A percentile compares a stretch with the other conserved stretches of the same genome.
Conservation (phyloP, 2,113 vertebrate genomes). For the Emydocephalus ijimae region DNA sequence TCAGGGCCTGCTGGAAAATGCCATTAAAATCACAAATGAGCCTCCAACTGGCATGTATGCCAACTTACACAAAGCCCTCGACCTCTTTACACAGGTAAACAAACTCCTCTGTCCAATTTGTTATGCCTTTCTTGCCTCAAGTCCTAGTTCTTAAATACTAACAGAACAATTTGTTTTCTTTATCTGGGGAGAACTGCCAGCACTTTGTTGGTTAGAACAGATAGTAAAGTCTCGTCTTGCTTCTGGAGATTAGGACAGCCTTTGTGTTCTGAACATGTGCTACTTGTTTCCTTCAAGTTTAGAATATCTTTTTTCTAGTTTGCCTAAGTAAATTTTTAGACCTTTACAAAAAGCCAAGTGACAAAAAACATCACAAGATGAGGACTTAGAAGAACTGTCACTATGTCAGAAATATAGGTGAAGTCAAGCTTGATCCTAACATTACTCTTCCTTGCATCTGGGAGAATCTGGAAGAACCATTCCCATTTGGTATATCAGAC, state of each 20-base stretch:
- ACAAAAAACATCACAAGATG: not conserved
- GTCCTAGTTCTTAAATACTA: not conserved
- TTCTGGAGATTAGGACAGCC: not conserved
- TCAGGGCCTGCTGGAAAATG: constrained; percentile 72
- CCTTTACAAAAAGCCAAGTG: not conserved
- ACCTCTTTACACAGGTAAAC: constrained; percentile 73
- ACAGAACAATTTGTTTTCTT: not conserved
- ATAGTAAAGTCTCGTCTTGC: not conserved
- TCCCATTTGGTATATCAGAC: not conserved
- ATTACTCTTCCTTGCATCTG: not conserved
- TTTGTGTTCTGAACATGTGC: not conserved
- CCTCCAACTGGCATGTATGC: constrained; percentile 68
- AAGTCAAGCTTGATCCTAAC: not conserved
- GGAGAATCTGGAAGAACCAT: not conserved
- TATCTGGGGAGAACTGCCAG: not conserved
- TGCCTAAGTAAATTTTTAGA: not conserved
- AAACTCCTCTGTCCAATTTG: not conserved
- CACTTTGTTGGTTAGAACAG: not conserved
- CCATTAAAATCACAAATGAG: constrained; percentile 78
- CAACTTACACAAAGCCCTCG: constrained; percentile 75
- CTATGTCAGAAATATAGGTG: not conserved
- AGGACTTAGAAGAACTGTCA: not conserved
- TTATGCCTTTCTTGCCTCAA: not conserved
- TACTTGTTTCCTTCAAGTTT: not conserved
- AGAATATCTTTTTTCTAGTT: not conserved